Base-by-base conservation (phyloP, 2,888 invertebrate genomes). In the Galerucella nymphaeae region DNA sequence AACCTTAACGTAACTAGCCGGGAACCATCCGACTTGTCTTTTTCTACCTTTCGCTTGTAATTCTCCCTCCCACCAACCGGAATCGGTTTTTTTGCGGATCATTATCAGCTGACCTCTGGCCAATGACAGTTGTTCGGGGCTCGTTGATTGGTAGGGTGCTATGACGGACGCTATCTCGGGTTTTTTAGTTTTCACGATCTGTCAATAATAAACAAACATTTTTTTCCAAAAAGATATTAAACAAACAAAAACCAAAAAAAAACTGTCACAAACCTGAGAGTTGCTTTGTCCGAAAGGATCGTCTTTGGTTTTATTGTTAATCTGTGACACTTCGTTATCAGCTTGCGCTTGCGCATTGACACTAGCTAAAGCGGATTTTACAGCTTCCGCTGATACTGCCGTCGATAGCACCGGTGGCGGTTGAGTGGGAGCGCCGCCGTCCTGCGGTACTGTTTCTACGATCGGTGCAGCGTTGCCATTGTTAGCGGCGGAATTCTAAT, bases 1-100 rank as follows among this genome's bases (percentile, higher is more conserved):
- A 48, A 91, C 89, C 89, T 98, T 98, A 10, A 99, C 97, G 84
- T 99, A 99, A 75, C 96, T 96, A 38, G 98, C 99, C 0, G 99
- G 99, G 88, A 99, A 99, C 99, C 99, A 99, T 2, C 99, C 99
- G 48, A 97, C 92, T 87, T 97, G 96, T 48, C 96, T 88, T 84
- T 95, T 95, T 81, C 96, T 91, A 0, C 98, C 97, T 83, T 93
- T 93, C 2, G 92, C 97, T 88, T 98, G 98, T 58, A 98, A 87
- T 87, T 99, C 99, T 1, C 99, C 99, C 88, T 99, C 99, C 99
- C 99, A 99, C 99, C 99, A 99, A 20, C 99, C 99, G 63, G 96
- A 95, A 80, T 96, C 94, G 0, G 97, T 96, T 85, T 98, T 98
- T 88, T 98, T 98, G 23, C 97, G 91, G n/a, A 99, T 95, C 90